Evolutionary conservation across 2,113 vertebrate species (phyloP).

Genomic region (Micronisus gabar): DNA sequence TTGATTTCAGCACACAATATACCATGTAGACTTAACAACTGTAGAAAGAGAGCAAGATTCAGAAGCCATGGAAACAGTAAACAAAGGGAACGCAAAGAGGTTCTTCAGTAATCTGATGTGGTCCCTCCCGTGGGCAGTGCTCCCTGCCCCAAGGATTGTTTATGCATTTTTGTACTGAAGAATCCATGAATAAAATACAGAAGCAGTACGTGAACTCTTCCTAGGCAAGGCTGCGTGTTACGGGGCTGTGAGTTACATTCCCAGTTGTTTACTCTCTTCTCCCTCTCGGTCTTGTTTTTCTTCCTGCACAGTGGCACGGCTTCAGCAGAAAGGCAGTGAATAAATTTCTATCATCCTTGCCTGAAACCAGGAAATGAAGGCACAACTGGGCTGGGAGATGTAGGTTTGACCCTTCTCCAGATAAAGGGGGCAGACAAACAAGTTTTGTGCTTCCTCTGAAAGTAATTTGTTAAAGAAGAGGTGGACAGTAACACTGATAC

Average conservation of each 20-base stretch:
- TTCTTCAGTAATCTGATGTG: not conserved
- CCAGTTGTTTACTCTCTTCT: not conserved
- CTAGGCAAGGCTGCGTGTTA: rapidly evolving
- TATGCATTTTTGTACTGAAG: not conserved
- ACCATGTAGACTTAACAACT: not conserved
- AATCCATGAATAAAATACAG: not conserved
- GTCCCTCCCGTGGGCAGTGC: not conserved
- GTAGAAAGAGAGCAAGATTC: not conserved
- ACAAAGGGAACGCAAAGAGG: not conserved
- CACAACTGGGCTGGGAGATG: not conserved
- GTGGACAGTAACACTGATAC: not conserved
- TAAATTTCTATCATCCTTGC: not conserved
- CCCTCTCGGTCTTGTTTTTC: not conserved
- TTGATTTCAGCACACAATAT: not conserved
- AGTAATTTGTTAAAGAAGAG: not conserved
- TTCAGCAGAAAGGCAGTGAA: not conserved
- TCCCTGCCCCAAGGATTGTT: not conserved
- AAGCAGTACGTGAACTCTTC: not conserved
- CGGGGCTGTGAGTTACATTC: not conserved
- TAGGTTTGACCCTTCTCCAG: not conserved
- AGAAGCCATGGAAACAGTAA: not conserved
- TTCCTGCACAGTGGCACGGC: not conserved
- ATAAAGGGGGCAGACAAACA: not conserved
- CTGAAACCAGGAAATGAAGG: not conserved
- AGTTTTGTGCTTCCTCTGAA: not conserved